Conservation (phyloP, 2,797 vertebrate species). For the Peromyscus eremicus region DNA sequence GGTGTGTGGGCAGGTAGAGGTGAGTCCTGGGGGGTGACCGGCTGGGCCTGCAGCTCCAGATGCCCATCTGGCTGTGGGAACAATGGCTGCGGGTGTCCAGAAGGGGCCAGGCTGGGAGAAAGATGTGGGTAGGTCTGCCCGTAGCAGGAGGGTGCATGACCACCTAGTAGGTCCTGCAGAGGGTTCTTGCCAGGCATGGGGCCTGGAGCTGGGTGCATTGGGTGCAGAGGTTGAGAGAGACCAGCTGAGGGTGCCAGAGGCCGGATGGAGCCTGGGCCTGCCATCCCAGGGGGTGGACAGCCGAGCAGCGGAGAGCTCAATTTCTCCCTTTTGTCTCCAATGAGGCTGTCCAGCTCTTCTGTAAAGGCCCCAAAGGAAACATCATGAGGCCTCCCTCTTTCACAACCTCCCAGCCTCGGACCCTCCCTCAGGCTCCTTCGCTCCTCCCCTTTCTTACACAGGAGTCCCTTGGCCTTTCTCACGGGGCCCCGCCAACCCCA, state of each 20-base stretch:
- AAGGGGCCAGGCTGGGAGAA: conserved; percentile 88
- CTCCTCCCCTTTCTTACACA: neutral
- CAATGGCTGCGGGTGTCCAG: conserved; percentile 81
- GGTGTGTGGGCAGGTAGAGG: conserved; percentile 91
- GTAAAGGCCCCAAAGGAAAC: conserved; percentile 72
- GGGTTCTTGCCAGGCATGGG: conserved; percentile 86
- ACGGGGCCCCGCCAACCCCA: conserved; percentile 68
- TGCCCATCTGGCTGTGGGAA: conserved; percentile 86
- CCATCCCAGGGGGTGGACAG: conserved; percentile 81
- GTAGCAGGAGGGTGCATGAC: conserved; percentile 86
- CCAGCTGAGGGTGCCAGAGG: conserved; percentile 84
- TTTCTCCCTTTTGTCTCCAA: conserved; percentile 93
- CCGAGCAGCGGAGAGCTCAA: conserved; percentile 82
- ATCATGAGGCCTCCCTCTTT: conserved; percentile 20
- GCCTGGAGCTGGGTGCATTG: conserved; percentile 78
- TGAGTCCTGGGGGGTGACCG: conserved; percentile 89
- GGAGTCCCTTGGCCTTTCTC: fast-evolving
- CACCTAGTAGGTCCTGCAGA: conserved; percentile 82
- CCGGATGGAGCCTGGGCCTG: conserved; percentile 80
- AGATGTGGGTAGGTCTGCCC: conserved; percentile 88
- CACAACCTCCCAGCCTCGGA: neutral
- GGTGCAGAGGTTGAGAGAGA: conserved; percentile 78
- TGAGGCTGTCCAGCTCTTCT: conserved; percentile 96
- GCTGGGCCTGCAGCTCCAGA: conserved; percentile 84
- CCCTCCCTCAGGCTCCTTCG: neutral